Base-by-base conservation (phyloP, 2,797 vertebrate genomes). In the Vireo griseus region DNA sequence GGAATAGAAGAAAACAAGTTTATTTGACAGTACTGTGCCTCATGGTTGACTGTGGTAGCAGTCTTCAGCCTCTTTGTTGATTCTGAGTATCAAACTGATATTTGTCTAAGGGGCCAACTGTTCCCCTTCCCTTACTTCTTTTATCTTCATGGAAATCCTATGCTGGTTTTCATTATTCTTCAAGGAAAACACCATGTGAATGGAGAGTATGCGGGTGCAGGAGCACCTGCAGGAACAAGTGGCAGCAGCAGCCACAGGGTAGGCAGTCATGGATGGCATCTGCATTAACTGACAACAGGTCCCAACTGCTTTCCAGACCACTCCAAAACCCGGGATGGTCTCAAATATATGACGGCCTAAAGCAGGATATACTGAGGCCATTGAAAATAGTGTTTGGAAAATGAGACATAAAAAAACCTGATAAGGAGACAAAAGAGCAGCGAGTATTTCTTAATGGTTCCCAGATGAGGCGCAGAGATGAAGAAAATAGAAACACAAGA, bases 201-300 rank as follows among this genome's bases (percentile, higher is more conserved):
- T 8, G 12, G n/a, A 63, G 35, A 54, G 21, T 25, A 16, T 3
- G 1, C 35, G 31, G 35, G 20, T 45, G 35, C 1, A 5, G 59
- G 10, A 71, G 29, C 14, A 71, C 40, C 28, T 26, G 42, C 31
- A 86, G 72, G 21, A 77, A 31, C 18, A 80, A 29, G 19, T 7
- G 48, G 5, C 40, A 83, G 40, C 35, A 69, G 50, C 0, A 1
- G 37, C 31, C 2, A 0, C 35, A 33, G 51, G 20, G 13, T 0
- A 0, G 5, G 50, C 52, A 88, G 63, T 33, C 8, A 1, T 29
- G 47, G 47, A 42, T 5, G 19, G 26, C 14, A 4, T 40, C 16
- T 72, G 20, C 25, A 9, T 45, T 61, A 45, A 22, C 16, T 57
- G 17, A 65, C 61, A 54, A 14, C 0, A 1, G 6, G 8, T 12